Evolutionary conservation across 2,888 invertebrate species (phyloP).

Genomic region (Leptopilina syphax): DNA sequence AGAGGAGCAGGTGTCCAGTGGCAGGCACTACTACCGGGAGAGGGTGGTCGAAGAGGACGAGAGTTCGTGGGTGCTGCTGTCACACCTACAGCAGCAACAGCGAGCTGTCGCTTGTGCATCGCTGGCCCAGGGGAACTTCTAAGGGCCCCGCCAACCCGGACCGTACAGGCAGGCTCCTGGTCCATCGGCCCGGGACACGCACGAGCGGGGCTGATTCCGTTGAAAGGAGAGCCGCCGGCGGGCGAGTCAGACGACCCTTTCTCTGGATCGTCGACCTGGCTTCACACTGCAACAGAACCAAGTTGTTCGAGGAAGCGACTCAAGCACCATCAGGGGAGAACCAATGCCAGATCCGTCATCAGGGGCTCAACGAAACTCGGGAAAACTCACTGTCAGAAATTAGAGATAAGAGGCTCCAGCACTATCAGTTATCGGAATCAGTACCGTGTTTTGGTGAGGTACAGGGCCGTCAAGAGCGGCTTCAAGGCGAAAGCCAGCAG

Average conservation of each 20-base stretch:
- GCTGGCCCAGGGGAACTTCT: constrained; percentile 69
- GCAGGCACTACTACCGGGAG: constrained; percentile 26
- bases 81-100: constrained; percentile 40
- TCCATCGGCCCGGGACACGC: constrained; percentile 66
- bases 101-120: constrained; percentile 49
- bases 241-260: constrained; percentile 59
- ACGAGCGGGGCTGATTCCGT: constrained; percentile 69
- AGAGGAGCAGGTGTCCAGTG: constrained; percentile 52
- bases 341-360: constrained; percentile 18
- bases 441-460: constrained; percentile 38
- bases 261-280: constrained; percentile 48
- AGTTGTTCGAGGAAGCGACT: constrained; percentile 5
- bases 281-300: background rate
- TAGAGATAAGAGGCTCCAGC: background rate
- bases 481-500: constrained; percentile 47
- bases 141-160: constrained; percentile 69
- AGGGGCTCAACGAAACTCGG: constrained; percentile 26
- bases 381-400: constrained; percentile 5
- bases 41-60: constrained; percentile 47
- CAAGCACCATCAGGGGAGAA: constrained; percentile 38
- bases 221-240: constrained; percentile 60
- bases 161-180: constrained; percentile 64
- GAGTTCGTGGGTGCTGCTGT: constrained; percentile 42
- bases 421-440: constrained; percentile 23
- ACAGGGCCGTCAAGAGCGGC: constrained; percentile 44